phyloP scores from a whole-genome alignment of 2,797 vertebrate genomes.

The Halcyon chelicuti region DNA sequence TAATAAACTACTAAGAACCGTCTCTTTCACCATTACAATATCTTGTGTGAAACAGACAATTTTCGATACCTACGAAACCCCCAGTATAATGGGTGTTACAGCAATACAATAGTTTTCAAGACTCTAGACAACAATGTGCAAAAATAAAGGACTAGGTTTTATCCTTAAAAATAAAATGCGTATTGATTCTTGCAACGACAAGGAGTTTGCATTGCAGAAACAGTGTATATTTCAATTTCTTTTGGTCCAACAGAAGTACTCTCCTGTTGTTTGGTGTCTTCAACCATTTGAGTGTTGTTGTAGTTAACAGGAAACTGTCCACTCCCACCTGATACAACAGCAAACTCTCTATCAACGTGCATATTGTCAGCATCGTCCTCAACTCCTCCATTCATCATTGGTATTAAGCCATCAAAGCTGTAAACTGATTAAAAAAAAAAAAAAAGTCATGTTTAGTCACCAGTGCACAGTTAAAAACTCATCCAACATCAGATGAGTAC shows the following conservation, averaged over 20 bases:
- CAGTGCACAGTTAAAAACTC: not conserved
- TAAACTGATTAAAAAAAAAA: conserved; percentile 60
- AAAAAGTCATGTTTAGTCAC: conserved; percentile 1
- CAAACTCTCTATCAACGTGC: conserved; percentile 85
- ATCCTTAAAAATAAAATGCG: conserved; percentile 85
- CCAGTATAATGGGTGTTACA: conserved; percentile 40
- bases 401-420: conserved; percentile 67
- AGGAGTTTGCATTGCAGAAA: conserved; percentile 96
- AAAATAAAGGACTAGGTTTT: conserved; percentile 34
- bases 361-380: conserved; percentile 87
- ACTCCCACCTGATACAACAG: conserved; percentile 89
- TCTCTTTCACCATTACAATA: conserved; percentile 28
- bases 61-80: conserved; percentile 38
- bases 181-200: conserved; percentile 98
- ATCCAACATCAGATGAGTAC: not conserved
- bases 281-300: conserved; percentile 84
- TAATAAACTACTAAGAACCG: not conserved
- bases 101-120: conserved; percentile 56
- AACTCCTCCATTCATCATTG: conserved; percentile 71
- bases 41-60: conserved; percentile 12
- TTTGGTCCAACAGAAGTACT: conserved; percentile 84
- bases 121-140: conserved; percentile 67
- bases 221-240: conserved; percentile 95
- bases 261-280: conserved; percentile 84
- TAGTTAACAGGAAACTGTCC: conserved; percentile 91